Evolutionary conservation across 2,888 invertebrate genomes (phyloP), one percentile per base, ranked within the genome.

Genomic region (Ceramica pisi): DNA sequence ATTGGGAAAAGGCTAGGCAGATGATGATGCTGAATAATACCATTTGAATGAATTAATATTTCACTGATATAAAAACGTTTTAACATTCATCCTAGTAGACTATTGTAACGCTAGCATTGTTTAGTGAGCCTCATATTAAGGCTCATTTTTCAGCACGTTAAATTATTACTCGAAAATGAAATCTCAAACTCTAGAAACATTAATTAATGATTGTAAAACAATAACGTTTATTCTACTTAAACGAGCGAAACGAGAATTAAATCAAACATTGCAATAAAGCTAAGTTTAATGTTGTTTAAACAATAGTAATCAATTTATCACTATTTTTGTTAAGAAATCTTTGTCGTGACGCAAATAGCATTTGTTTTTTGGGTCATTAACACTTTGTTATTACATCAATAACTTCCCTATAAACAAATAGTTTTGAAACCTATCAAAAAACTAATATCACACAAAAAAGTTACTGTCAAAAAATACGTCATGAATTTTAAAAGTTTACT

Each of bases 201-300:
- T 41, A 14, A 61, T 61, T 61, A 35, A 61, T 35, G 19, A 62
- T 21, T 44, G 26, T 14, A 46, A 60, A 53, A 44, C 19, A 31
- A 41, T 44, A 35, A 19, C 26, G 7, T 31, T 68, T 57, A 57
- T 46, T 31, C 26, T 21, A 38, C 3, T n/a, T 41, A 48, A 57
- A 66, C 48, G 53, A 66, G 56, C 61, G 48, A 59, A 21, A 62
- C 61, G 51, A 3, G 14, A 61, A 41, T 56, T 14, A 38, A 57
- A 41, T 50, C 3, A 50, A 16, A 21, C 7, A 38, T 51, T 46
- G 38, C 19, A 48, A 51, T 65, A 31, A 48, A 65, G n/a, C 10
- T n/a, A 0, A 6, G 9, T 12, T 51, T 50, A 12, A 38, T 38
- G 10, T 23, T 41, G 0, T 31, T 23, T 35, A 6, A 31, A 75